phyloP scores from a whole-genome alignment of 2,888 invertebrate species.

The Drosophila subsilvestris region DNA sequence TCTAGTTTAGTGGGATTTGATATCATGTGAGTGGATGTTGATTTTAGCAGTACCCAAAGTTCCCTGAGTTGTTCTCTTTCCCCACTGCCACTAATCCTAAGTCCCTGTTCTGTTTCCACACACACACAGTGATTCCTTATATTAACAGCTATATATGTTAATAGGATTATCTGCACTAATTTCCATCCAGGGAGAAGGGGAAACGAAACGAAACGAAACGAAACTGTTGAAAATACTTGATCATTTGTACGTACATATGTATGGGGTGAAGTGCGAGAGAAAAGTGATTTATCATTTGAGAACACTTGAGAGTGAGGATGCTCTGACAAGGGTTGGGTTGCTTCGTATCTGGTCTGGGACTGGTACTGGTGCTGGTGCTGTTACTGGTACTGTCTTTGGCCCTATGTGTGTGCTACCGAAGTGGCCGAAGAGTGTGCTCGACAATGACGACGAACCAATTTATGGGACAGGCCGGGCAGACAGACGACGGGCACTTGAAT shows the following conservation, averaged over 20 bases:
- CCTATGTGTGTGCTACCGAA: conserved; percentile 55
- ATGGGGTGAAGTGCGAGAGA: conserved; percentile 12
- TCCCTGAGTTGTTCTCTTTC: not conserved
- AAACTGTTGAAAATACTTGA: conserved; percentile 47
- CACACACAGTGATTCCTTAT: conserved; percentile 7
- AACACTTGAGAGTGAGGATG: conserved; percentile 60
- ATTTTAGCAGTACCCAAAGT: not conserved
- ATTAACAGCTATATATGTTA: conserved; percentile 37
- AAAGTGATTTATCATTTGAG: conserved; percentile 72
- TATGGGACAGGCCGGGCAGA: conserved; percentile 55
- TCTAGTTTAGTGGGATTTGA: not conserved
- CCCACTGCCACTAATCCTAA: not conserved
- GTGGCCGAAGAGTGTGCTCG: conserved; percentile 58
- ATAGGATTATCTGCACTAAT: conserved; percentile 74
- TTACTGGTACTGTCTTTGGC: not conserved
- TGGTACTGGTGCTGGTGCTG: not conserved
- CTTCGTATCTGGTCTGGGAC: conserved; percentile 10
- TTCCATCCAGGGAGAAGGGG: conserved; percentile 33
- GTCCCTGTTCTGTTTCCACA: conserved; percentile 1
- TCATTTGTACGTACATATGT: too few relatives aligned
- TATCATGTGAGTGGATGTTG: not conserved
- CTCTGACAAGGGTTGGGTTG: conserved; percentile 52
- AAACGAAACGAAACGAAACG: conserved; percentile 11
- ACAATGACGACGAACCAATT: conserved; percentile 70
- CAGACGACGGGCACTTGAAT: conserved; percentile 48